A percentile compares a stretch with the other conserved stretches of the same genome.
These are phyloP conservation scores for Pelodytes ibericus DNA, from an alignment of 2,797 vertebrate genomes.

Conservation along the genomic window DNA sequence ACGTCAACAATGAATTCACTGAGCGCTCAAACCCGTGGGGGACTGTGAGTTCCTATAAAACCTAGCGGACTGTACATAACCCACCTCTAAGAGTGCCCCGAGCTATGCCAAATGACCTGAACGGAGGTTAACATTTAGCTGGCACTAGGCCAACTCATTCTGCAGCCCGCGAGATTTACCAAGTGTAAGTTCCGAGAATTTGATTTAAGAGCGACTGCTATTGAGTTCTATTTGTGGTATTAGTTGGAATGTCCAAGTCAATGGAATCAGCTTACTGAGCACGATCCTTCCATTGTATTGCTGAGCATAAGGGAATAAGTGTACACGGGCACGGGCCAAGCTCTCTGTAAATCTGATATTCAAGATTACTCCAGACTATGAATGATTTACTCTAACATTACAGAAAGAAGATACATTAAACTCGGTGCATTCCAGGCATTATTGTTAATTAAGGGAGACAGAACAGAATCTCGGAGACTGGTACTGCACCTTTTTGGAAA, in stretches of 20 bases:
- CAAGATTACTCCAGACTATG: conserved; percentile 25
- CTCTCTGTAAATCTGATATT: not conserved
- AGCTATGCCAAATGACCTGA: not conserved
- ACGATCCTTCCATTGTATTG: conserved; percentile 3
- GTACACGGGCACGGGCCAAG: not conserved
- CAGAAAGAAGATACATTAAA: conserved; percentile 7
- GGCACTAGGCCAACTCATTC: conserved; percentile 22
- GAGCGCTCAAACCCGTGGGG: no score
- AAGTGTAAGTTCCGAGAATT: not conserved
- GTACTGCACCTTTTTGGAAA: no score
- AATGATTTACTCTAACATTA: conserved; percentile 3
- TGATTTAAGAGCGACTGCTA: not conserved
- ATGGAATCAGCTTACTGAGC: conserved; percentile 17
- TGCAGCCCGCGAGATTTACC: conserved; percentile 6
- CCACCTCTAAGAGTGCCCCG: not conserved
- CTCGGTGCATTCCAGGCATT: not conserved
- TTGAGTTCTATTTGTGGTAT: conserved; percentile 15
- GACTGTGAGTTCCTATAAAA: no score
- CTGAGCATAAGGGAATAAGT: conserved; percentile 7
- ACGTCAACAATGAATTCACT: no score
- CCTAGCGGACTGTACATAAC: no score
- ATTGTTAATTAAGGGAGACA: not conserved
- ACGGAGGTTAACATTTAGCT: not conserved
- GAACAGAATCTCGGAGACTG: no score
- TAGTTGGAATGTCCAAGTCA: conserved; percentile 20